These are phyloP conservation scores for Calliphora vicina DNA, from an alignment of 1,140 invertebrate genomes.

Conservation along the genomic window DNA sequence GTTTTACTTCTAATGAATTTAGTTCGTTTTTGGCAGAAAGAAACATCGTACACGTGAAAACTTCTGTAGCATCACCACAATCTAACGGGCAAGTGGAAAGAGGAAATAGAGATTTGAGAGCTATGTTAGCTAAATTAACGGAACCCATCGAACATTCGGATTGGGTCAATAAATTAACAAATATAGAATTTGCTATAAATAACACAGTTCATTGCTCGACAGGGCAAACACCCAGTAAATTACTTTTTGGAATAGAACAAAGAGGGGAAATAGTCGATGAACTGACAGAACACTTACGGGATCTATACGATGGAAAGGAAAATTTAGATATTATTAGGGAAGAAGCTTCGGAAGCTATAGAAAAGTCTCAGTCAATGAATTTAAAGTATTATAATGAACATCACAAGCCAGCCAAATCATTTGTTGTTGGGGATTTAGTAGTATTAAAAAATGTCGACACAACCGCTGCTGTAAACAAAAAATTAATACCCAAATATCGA, in stretches of 20 bases:
- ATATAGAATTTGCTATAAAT: constrained; percentile 3
- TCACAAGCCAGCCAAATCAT: not conserved
- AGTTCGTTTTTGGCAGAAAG: not conserved
- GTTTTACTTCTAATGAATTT: constrained; percentile 22
- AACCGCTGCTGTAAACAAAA: not conserved
- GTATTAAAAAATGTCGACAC: not conserved
- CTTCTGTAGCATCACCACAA: not conserved
- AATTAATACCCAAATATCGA: not conserved
- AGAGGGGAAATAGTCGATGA: not conserved
- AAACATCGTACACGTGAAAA: constrained; percentile 19
- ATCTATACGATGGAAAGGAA: not conserved
- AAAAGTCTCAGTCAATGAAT: not conserved
- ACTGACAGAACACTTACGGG: not conserved
- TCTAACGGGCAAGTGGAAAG: constrained; percentile 18
- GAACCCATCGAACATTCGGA: constrained; percentile 2
- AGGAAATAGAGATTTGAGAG: not conserved
- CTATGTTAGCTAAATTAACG: not conserved
- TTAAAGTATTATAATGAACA: not conserved
- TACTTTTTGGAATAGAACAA: not conserved
- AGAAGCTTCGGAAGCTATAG: not conserved
- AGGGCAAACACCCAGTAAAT: not conserved
- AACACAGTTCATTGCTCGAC: not conserved
- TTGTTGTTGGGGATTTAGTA: not conserved
- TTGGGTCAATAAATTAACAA: not conserved
- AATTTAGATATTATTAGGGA: not conserved